Evolutionary conservation across 2,113 vertebrate species (phyloP).

Genomic region (Gadus macrocephalus): DNA sequence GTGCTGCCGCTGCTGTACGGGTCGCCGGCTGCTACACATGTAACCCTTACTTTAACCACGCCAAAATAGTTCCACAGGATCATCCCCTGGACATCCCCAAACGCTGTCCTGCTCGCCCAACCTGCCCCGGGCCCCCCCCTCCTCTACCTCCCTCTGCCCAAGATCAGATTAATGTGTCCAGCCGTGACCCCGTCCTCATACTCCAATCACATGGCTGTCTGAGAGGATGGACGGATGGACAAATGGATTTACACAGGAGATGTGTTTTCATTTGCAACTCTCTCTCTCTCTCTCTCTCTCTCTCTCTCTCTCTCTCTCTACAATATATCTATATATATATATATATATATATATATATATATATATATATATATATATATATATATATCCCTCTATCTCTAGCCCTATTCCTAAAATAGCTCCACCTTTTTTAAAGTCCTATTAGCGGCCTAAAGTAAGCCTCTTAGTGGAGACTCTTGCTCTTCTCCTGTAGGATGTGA

Average conservation of each 20-base stretch:
- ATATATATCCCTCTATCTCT: conserved; percentile 22
- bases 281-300: conserved; percentile 1
- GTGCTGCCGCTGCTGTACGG: too few species aligned
- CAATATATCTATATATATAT: too few species aligned
- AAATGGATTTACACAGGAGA: conserved; percentile 21
- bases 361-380: too few species aligned
- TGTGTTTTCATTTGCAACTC: background rate
- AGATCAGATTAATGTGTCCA: conserved; percentile 28
- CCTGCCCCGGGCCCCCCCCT: conserved; percentile 11
- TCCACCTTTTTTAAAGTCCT: conserved; percentile 57
- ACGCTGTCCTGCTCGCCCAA: background rate
- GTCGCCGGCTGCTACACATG: too few species aligned
- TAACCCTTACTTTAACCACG: too few species aligned
- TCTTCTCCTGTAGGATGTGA: conserved; percentile 39
- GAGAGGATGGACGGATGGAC: conserved; percentile 29
- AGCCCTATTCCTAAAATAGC: conserved; percentile 54
- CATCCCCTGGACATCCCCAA: background rate
- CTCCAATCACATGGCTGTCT: conserved; percentile 39
- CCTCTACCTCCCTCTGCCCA: background rate
- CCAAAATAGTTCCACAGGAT: too few species aligned
- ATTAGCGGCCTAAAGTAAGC: conserved; percentile 67
- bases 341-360: background rate
- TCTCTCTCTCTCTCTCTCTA: conserved; percentile 4
- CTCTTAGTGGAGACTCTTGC: conserved; percentile 58
- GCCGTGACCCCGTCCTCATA: conserved; percentile 17